phyloP scores from a whole-genome alignment of 2,797 vertebrate genomes.

The Phyllotis vaccarum region DNA sequence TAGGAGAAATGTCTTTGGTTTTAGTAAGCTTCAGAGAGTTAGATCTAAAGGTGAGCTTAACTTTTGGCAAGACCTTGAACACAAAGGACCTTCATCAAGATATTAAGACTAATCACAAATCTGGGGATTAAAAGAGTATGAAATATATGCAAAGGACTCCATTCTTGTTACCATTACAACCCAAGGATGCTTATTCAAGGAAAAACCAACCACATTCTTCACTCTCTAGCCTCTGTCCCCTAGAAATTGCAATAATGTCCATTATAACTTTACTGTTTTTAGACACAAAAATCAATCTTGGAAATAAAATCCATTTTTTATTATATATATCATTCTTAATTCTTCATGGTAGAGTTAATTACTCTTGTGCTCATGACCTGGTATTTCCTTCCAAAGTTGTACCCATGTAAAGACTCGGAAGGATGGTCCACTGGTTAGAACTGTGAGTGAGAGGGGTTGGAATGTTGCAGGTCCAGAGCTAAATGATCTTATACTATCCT shows the following conservation, averaged over 20 bases:
- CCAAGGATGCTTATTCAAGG: neutral
- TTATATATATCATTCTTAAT: constrained; percentile 8
- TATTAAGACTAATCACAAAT: neutral
- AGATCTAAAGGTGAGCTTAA: neutral
- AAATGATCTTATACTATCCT: neutral
- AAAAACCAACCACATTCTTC: neutral
- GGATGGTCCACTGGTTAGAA: neutral
- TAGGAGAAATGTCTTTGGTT: neutral
- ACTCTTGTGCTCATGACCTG: neutral
- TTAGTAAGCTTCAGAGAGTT: neutral
- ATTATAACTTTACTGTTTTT: neutral
- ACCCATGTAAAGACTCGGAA: neutral
- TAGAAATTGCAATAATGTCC: neutral
- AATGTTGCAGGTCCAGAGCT: neutral
- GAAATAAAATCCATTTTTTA: neutral
- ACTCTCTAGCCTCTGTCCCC: constrained; percentile 10
- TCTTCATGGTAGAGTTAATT: neutral
- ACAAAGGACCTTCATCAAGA: neutral
- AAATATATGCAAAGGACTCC: neutral
- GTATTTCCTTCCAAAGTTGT: no score
- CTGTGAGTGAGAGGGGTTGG: neutral
- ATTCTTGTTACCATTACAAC: neutral
- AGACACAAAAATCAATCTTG: constrained; percentile 26
- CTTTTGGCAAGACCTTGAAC: neutral
- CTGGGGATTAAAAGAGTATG: neutral